Percentiles rank a stretch among this genome's conserved stretches.
phyloP scores from a whole-genome alignment of 2,113 vertebrate species.

The Pithys albifrons region DNA sequence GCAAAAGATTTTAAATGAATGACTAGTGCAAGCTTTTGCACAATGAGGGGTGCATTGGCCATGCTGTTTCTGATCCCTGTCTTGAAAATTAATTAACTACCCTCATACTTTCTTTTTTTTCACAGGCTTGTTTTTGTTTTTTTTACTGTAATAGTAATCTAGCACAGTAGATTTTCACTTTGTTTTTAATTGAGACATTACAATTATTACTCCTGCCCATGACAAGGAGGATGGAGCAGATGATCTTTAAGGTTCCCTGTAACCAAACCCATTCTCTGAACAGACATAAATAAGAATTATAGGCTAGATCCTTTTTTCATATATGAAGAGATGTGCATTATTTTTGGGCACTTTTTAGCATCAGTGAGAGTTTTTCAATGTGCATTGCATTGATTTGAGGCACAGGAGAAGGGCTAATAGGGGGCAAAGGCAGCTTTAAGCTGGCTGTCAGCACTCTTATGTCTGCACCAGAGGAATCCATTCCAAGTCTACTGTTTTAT shows the following conservation, averaged over 20 bases:
- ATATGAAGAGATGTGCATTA: neutral
- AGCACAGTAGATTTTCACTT: neutral
- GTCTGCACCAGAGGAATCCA: neutral
- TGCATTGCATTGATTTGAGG: neutral
- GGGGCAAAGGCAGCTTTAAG: neutral
- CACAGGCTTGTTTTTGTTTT: neutral
- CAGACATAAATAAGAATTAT: neutral
- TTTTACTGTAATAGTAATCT: neutral
- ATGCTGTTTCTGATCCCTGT: neutral
- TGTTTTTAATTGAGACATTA: neutral
- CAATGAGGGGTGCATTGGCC: accelerated
- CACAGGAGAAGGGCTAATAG: neutral
- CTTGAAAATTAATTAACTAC: neutral
- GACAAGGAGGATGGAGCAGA: neutral
- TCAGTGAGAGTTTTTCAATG: neutral
- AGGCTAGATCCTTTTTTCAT: neutral
- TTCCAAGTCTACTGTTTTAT: neutral
- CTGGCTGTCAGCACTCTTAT: neutral
- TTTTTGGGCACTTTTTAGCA: neutral
- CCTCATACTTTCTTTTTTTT: neutral
- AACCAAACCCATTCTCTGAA: neutral
- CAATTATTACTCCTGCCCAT: neutral
- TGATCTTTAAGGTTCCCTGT: neutral
- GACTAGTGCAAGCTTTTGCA: neutral
- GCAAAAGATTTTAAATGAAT: neutral